Percentiles rank a stretch among this genome's conserved stretches.
phyloP scores from a whole-genome alignment of 1,140 invertebrate genomes.

The Orchestia grillus region DNA sequence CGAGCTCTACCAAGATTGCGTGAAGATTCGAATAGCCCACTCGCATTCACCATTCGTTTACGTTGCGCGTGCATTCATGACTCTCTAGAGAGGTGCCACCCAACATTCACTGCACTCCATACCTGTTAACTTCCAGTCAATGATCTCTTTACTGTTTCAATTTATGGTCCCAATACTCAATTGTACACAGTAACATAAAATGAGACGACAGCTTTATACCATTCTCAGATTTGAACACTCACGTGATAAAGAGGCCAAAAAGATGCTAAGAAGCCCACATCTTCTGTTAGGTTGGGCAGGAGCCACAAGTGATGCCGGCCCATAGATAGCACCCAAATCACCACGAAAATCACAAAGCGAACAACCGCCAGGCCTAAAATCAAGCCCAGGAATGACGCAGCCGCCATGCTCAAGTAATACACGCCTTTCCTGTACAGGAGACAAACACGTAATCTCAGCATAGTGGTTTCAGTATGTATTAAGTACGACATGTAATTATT shows the following conservation, averaged over 20 bases:
- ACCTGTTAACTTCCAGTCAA: too few species aligned
- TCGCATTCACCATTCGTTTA: too few species aligned
- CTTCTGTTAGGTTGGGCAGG: constrained; percentile 97
- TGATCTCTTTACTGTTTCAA: too few species aligned
- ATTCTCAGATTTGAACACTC: background rate
- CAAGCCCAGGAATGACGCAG: constrained; percentile 92
- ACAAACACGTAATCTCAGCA: background rate
- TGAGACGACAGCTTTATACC: background rate
- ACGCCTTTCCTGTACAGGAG: constrained; percentile 82
- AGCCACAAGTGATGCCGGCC: constrained; percentile 97
- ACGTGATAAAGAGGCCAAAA: constrained; percentile 90
- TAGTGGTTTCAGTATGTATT: background rate
- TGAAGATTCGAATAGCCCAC: too few species aligned
- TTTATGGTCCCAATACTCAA: too few species aligned
- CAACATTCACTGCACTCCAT: background rate
- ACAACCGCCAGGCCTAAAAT: constrained; percentile 91
- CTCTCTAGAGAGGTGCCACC: too few species aligned
- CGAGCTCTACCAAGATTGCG: too few species aligned
- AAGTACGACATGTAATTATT: too few species aligned
- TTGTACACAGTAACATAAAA: background rate
- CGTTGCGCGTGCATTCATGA: too few species aligned
- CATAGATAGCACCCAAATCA: constrained; percentile 90
- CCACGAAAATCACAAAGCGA: constrained; percentile 90
- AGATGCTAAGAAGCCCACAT: constrained; percentile 98
- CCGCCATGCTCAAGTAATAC: constrained; percentile 95